Conservation (phyloP, 2,888 invertebrate genomes). For the Onchidella celtica region DNA sequence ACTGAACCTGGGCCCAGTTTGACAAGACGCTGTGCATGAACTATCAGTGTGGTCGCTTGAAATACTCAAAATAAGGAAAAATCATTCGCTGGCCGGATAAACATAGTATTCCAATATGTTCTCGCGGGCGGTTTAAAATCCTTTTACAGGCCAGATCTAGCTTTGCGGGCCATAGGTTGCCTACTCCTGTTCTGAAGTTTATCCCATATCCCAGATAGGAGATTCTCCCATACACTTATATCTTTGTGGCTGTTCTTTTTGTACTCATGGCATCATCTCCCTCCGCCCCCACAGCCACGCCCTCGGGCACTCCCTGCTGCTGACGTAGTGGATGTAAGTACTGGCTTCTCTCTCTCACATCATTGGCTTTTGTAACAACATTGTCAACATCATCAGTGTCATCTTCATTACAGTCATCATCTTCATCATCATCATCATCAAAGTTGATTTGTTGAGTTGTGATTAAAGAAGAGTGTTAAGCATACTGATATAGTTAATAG, state of each 20-base stretch:
- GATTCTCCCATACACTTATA: slow-evolving; percentile 10
- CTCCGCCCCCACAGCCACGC: slow-evolving; percentile 56
- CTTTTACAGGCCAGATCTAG: too few species aligned
- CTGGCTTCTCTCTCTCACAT: slow-evolving; percentile 5
- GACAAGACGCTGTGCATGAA: too few species aligned
- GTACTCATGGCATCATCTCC: slow-evolving; percentile 36
- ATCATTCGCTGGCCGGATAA: too few species aligned
- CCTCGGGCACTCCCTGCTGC: slow-evolving; percentile 43
- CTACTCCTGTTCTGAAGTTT: too few species aligned
- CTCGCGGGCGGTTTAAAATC: too few species aligned
- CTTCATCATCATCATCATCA: neutral
- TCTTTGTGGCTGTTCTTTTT: slow-evolving; percentile 22
- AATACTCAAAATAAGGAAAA: too few species aligned
- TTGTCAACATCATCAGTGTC: neutral
- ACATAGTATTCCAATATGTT: too few species aligned
- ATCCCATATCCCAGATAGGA: too few species aligned
- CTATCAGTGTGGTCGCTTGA: too few species aligned
- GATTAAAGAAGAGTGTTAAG: neutral
- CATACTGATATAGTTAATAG: neutral
- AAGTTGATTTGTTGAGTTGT: neutral
- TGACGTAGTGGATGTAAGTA: slow-evolving; percentile 56
- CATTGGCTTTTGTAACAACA: neutral
- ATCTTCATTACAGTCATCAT: neutral
- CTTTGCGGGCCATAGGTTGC: too few species aligned
- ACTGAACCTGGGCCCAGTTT: too few species aligned